A percentile compares a stretch with the other conserved stretches of the same genome.
phyloP scores from a whole-genome alignment of 2,113 vertebrate species.

The Scopus umbretta region DNA sequence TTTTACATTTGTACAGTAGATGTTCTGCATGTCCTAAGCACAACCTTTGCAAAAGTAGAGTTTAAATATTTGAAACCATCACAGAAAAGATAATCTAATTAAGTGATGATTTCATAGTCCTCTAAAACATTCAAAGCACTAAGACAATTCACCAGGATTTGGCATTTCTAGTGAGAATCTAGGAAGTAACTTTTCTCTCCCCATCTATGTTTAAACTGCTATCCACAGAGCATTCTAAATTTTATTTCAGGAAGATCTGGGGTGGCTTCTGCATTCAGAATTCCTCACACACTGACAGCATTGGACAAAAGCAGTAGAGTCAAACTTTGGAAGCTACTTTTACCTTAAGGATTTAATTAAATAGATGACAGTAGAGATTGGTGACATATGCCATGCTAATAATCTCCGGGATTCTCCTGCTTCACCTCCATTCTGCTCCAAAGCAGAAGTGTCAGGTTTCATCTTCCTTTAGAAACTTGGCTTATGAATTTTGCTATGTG shows the following conservation, averaged over 20 bases:
- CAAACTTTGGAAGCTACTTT: not conserved
- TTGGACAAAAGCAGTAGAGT: not conserved
- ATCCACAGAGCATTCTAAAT: not conserved
- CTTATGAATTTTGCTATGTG: not conserved
- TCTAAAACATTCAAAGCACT: not conserved
- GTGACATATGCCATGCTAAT: not conserved
- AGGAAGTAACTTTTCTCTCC: not conserved
- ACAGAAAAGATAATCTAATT: not conserved
- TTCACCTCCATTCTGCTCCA: not conserved
- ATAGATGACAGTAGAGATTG: not conserved
- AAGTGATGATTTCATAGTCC: not conserved
- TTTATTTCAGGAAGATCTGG: not conserved
- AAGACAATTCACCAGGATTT: not conserved
- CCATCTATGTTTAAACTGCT: not conserved
- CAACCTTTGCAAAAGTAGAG: not conserved
- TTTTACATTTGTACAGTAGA: not conserved
- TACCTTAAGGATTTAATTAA: not conserved
- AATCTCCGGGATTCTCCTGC: not conserved
- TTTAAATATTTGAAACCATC: not conserved
- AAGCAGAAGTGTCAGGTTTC: not conserved
- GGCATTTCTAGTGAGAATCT: not conserved
- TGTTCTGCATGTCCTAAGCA: not conserved
- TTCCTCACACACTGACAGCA: not conserved
- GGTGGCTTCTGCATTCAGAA: not conserved
- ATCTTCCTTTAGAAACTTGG: not conserved